Base-by-base conservation (phyloP, 2,797 vertebrate genomes). In the Miichthys miiuy region DNA sequence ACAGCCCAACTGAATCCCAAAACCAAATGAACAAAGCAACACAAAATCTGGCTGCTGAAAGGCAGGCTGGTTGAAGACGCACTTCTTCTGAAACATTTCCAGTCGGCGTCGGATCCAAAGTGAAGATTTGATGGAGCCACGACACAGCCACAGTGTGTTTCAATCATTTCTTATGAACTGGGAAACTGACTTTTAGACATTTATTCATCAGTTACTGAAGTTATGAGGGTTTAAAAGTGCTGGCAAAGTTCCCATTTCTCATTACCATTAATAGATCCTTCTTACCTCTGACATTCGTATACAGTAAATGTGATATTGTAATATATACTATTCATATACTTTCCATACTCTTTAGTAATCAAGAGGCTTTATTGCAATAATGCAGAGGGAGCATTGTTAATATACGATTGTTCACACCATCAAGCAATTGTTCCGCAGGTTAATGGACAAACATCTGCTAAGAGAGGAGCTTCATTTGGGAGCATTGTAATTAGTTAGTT, bases 401-500 rank as follows among this genome's bases (percentile, higher is more conserved):
- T 78, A 56, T 63, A n/a, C 11, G 21, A 75, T 84, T 83, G 44
- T 67, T 83, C 77, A 70, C 72, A 76, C 25, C 10, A 80, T 84
- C 61, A 83, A 85, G 75, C 75, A 51, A 78, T 84, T 75, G 80
- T 85, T 90, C 71, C 46, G 50, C 72, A 76, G 79, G 87, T 93
- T 92, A 92, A 93, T 89, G 81, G 82, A 87, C 77, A 89, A 90
- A 88, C 90, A 93, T 90, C 90, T 93, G 91, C 77, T 52, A 48
- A 62, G 80, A 79, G 69, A 82, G 88, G 72, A 84, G 83, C 88
- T 89, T 91, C 78, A 34, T 85, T 81, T 72, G 68, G 81, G 79
- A 81, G 87, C 73, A 56, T 66, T 87, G 83, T 90, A 93, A 95
- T 95, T 91, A 94, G 87, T 86, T 77, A 65, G 79, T 91, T 93